Conservation (phyloP, 1,140 invertebrate genomes). For the Meloidogyne floridensis region DNA sequence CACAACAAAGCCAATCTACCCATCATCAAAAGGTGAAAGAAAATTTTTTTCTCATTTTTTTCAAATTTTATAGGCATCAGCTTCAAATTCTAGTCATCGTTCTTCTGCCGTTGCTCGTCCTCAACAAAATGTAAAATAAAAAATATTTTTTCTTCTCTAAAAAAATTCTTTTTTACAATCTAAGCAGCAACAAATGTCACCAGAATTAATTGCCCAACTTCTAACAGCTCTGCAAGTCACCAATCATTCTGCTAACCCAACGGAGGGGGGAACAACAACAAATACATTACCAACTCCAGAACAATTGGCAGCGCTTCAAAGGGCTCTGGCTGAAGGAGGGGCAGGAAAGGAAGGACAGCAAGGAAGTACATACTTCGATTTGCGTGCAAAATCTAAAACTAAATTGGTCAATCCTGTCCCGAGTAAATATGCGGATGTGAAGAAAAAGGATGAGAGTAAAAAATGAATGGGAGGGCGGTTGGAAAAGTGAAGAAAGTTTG, state of each 20-base stretch:
- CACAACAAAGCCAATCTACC: slow-evolving; percentile 3
- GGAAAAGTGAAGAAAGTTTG: too few relatives aligned
- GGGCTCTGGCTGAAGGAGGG: background rate
- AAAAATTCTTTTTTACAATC: background rate
- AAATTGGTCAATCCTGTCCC: background rate
- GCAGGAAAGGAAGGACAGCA: background rate
- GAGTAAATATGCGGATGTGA: background rate
- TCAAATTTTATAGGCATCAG: background rate
- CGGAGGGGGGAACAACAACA: background rate
- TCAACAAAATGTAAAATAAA: background rate
- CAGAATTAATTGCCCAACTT: slow-evolving; percentile 1
- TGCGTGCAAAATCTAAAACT: background rate
- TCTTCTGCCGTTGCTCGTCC: slow-evolving; percentile 1
- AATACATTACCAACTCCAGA: background rate
- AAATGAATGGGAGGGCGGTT: background rate
- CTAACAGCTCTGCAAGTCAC: background rate
- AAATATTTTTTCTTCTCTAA: background rate
- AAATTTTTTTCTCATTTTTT: background rate
- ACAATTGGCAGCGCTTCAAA: background rate
- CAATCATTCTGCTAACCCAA: background rate
- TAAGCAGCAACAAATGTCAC: slow-evolving; percentile 1
- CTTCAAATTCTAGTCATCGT: slow-evolving; percentile 4
- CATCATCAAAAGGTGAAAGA: background rate
- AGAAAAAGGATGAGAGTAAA: slow-evolving; percentile 3
- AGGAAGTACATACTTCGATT: background rate